Evolutionary conservation across 2,888 invertebrate genomes (phyloP).

Genomic region (Tachina grossa): DNA sequence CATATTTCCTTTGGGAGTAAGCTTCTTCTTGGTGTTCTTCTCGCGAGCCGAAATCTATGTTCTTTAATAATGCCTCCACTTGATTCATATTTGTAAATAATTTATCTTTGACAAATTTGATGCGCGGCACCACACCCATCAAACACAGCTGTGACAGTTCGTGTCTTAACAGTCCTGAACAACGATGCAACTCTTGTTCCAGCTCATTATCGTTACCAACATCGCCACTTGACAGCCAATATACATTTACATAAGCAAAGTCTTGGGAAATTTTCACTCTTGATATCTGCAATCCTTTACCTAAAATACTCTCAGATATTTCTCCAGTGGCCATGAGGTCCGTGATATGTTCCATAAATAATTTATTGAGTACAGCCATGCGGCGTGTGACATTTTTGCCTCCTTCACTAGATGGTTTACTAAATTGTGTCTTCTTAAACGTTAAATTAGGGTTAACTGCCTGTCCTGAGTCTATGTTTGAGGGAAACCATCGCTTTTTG

Average conservation of each 20-base stretch:
- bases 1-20: constrained; percentile 32
- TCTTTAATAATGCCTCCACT: constrained; percentile 85
- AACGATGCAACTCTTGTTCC: constrained; percentile 84
- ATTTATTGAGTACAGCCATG: constrained; percentile 88
- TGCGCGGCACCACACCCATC: constrained; percentile 90
- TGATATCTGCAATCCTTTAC: constrained; percentile 88
- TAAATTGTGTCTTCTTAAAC: constrained; percentile 74
- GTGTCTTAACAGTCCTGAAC: constrained; percentile 86
- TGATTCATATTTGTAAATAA: constrained; percentile 84
- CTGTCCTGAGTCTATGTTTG: constrained; percentile 40
- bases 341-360: constrained; percentile 91
- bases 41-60: constrained; percentile 88
- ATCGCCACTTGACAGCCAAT: constrained; percentile 87
- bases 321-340: constrained; percentile 90
- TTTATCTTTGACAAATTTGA: constrained; percentile 89
- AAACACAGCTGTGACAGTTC: constrained; percentile 88
- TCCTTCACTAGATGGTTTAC: constrained; percentile 61
- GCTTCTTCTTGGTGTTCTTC: constrained; percentile 79
- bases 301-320: constrained; percentile 85
- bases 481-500: constrained; percentile 80
- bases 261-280: constrained; percentile 87
- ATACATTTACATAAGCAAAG: constrained; percentile 87
- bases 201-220: constrained; percentile 80
- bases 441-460: constrained; percentile 38
- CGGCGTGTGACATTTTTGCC: constrained; percentile 85